Evolutionary conservation across 2,888 invertebrate genomes (phyloP), one percentile per base, ranked within the genome.

Genomic region (Standfussiana lucernea): DNA sequence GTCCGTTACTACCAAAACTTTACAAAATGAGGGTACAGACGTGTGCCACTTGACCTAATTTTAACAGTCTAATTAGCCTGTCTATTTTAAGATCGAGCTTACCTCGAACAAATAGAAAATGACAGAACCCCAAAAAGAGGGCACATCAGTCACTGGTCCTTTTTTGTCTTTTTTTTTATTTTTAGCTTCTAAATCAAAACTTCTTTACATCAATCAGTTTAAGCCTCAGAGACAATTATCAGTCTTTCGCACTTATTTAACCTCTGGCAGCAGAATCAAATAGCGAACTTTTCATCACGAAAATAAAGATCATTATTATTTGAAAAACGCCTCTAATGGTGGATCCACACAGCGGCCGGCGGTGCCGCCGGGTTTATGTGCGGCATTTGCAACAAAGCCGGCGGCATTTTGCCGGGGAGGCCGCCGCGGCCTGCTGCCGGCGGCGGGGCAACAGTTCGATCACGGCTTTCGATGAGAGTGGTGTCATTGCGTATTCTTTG

Each of bases 21-120:
- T 1, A 5, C 18, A 53, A 64, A 79, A 62, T 37, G 7, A 37
- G 32, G 53, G 15, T 32, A 59, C 18, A 45, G 10, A 59, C 7
- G 15, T 35, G 32, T 56, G 24, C 0, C 24, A 32, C 5, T 37
- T 65, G 56, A 28, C 65, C 80, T 65, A 24, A 35, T 59, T 80
- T 80, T 15, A 47, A 15, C 56, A 28, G 56, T 65, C 64, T 65
- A 28, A 56, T 80, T 50, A 18, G 28, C 24, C 21, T 13, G n/a
- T 6, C 40, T 78, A 66, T 61, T 80, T 79, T 37, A 65, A 65
- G n/a, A 42, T 5, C 37, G 24, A 56, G 47, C 62, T n/a, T 37
- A 69, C 24, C 45, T 40, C n/a, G 37, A n/a, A 40, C 47, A 80
- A 80, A 37, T 37, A 37, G 37, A 8, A 37, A 37, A 80, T 50